Conservation (phyloP, 2,113 vertebrate genomes). For the Daboia siamensis region DNA sequence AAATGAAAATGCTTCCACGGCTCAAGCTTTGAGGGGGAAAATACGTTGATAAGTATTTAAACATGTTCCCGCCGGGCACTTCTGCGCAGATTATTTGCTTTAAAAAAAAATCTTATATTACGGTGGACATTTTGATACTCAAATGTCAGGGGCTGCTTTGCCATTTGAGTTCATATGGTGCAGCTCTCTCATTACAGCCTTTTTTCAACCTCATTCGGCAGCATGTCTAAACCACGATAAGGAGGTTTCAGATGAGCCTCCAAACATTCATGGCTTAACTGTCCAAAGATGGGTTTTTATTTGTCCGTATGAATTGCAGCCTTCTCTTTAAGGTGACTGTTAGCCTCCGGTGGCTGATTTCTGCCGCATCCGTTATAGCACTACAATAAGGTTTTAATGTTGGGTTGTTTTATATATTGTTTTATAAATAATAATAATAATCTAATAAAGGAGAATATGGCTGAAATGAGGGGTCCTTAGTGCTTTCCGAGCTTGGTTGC, state of each 20-base stretch:
- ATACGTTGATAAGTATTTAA: background rate
- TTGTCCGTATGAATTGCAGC: background rate
- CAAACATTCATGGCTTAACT: background rate
- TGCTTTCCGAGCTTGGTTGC: background rate
- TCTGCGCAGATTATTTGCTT: background rate
- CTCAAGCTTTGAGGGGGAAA: background rate
- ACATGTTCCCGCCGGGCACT: background rate
- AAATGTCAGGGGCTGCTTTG: background rate
- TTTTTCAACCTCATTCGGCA: background rate
- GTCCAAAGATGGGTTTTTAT: background rate
- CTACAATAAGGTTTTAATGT: background rate
- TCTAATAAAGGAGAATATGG: background rate
- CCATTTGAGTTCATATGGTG: background rate
- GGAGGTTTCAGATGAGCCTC: background rate
- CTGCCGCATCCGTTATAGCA: background rate
- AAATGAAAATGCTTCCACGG: background rate
- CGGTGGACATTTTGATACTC: background rate
- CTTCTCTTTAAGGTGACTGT: background rate
- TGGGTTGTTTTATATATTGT: too few species aligned
- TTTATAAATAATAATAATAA: background rate
- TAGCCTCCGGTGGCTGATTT: background rate
- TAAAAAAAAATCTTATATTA: background rate
- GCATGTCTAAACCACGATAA: background rate
- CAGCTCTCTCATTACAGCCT: background rate
- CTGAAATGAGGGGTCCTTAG: background rate